Evolutionary conservation across 2,888 invertebrate genomes (phyloP).

Genomic region (Dasysyrphus albostriatus): DNA sequence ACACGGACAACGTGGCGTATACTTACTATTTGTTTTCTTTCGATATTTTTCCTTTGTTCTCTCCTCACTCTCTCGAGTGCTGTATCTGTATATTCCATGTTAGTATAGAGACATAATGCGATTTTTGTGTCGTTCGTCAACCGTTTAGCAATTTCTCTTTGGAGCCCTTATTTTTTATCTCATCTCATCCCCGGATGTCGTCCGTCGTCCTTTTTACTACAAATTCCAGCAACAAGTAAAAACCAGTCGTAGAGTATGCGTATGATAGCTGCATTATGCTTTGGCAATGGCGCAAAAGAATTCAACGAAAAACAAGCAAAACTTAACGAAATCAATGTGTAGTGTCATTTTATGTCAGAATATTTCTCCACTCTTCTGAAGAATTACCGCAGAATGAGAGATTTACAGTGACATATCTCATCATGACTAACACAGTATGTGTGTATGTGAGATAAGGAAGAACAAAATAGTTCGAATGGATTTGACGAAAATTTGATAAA

Average conservation of each 20-base stretch:
- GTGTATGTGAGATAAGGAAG: neutral
- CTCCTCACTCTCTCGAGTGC: neutral
- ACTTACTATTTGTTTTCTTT: constrained; percentile 40
- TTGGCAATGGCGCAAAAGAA: constrained; percentile 73
- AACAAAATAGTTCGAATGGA: constrained; percentile 11
- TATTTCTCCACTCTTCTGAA: constrained; percentile 39
- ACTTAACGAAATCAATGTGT: constrained; percentile 52
- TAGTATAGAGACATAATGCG: constrained; percentile 61
- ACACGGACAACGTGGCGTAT: constrained; percentile 63
- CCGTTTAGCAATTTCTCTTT: constrained; percentile 40
- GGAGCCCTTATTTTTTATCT: constrained; percentile 32
- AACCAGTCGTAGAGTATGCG: constrained; percentile 72
- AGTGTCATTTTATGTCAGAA: constrained; percentile 13
- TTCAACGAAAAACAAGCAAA: constrained; percentile 48
- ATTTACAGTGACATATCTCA: constrained; percentile 17
- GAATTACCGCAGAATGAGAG: constrained; percentile 64
- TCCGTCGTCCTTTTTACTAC: constrained; percentile 14
- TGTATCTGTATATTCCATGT: neutral
- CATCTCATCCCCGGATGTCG: constrained; percentile 28
- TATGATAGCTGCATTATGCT: constrained; percentile 75
- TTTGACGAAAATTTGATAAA: constrained; percentile 13
- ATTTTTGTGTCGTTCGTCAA: constrained; percentile 5
- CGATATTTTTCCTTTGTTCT: neutral
- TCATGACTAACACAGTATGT: neutral
- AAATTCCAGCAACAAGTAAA: constrained; percentile 71